Percentiles rank a stretch among this genome's conserved stretches.
Conservation (phyloP, 2,113 vertebrate genomes). For the Charina bottae region DNA sequence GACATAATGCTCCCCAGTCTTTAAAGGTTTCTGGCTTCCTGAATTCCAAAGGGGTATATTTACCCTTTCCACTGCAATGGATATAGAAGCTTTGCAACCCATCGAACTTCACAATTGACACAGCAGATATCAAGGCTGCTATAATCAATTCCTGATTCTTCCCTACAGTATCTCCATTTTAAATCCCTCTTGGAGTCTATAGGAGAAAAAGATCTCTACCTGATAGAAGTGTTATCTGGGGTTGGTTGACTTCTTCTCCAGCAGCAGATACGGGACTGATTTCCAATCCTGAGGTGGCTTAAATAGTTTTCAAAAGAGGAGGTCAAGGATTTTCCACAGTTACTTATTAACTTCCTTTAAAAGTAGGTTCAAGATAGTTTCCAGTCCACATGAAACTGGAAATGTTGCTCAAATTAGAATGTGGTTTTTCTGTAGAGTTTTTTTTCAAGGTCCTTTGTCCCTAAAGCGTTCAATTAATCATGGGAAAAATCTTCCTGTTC, state of each 20-base stretch:
- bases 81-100: neutral
- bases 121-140: neutral
- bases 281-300: neutral
- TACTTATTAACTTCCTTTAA: slow-evolving; percentile 7
- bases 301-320: neutral
- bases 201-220: slow-evolving; percentile 12
- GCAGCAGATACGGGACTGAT: no score
- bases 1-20: no score
- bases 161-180: neutral
- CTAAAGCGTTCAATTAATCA: neutral
- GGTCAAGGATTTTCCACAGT: neutral
- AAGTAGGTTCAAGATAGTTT: neutral
- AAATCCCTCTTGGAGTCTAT: neutral
- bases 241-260: neutral
- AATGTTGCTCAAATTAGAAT: neutral
- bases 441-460: neutral
- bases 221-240: neutral
- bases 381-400: neutral
- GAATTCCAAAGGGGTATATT: neutral
- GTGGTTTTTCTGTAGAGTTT: neutral
- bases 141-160: neutral
- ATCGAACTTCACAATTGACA: neutral
- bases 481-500: neutral
- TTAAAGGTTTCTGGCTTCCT: neutral
- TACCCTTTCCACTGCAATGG: neutral